These are phyloP conservation scores for Hylaea fasciaria DNA, from an alignment of 2,888 invertebrate genomes.

Conservation along the genomic window DNA sequence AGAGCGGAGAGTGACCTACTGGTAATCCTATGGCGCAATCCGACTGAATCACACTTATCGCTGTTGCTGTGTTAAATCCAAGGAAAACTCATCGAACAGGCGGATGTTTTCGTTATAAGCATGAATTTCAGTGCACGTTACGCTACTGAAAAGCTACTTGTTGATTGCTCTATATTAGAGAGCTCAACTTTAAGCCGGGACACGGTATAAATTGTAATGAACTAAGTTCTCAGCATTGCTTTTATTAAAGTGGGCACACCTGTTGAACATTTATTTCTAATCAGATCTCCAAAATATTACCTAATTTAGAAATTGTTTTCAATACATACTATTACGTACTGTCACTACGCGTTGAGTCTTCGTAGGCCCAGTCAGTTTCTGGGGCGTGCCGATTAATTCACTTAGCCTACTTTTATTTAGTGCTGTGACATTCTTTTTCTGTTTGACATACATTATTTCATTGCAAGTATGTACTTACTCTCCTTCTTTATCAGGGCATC, in stretches of 20 bases:
- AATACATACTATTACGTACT: conserved; percentile 41
- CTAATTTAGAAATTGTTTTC: conserved; percentile 30
- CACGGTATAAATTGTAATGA: conserved; percentile 6
- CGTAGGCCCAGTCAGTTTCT: conserved; percentile 68
- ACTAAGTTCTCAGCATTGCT: conserved; percentile 2
- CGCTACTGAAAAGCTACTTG: no score
- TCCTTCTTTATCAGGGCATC: conserved; percentile 50
- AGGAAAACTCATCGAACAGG: conserved; percentile 7
- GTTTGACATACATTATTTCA: conserved; percentile 76
- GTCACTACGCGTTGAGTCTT: conserved; percentile 48
- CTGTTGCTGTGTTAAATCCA: conserved; percentile 27
- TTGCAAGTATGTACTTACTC: conserved; percentile 62
- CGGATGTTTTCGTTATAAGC: conserved; percentile 5
- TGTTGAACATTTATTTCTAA: conserved; percentile 4
- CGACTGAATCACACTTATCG: conserved; percentile 41
- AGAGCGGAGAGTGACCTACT: conserved; percentile 38
- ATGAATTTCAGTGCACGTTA: not conserved
- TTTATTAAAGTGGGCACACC: conserved; percentile 15
- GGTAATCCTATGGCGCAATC: conserved; percentile 39
- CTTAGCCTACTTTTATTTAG: conserved; percentile 81
- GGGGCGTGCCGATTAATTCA: conserved; percentile 80
- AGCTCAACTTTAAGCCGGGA: no score
- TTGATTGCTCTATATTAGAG: no score
- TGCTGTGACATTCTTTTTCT: conserved; percentile 76
- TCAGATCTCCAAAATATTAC: no score